Conservation (phyloP, 2,797 vertebrate species). For the Novumbra hubbsi region DNA sequence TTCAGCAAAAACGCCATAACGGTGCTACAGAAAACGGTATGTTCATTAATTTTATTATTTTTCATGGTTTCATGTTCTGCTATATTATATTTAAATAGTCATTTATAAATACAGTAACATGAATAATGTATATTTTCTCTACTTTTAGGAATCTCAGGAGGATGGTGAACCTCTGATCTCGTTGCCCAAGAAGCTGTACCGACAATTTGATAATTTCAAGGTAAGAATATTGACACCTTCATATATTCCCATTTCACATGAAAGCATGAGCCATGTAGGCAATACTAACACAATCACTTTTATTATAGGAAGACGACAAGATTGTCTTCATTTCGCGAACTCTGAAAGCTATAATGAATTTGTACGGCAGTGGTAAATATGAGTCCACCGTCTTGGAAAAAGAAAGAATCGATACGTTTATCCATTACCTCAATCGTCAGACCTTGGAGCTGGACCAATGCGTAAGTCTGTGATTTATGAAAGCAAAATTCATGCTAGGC, state of each 20-base stretch:
- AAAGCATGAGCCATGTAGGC: too few relatives aligned
- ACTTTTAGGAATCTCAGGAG: not conserved
- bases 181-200: not conserved
- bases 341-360: conserved; percentile 3
- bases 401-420: not conserved
- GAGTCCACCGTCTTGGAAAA: not conserved
- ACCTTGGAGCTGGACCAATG: not conserved
- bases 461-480: not conserved
- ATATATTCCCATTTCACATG: not conserved
- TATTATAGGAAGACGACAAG: conserved; percentile 14
- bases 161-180: too few relatives aligned
- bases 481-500: not conserved
- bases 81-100: not conserved
- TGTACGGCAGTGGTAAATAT: not conserved
- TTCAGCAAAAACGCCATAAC: conserved; percentile 20
- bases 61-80: not conserved
- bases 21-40: conserved; percentile 18
- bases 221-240: not conserved
- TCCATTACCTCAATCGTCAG: not conserved
- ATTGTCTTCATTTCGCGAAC: conserved; percentile 12
- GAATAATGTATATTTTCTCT: not conserved
- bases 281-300: not conserved
- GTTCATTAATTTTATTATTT: not conserved
- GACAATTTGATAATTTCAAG: not conserved
- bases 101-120: not conserved